Evolutionary conservation across 1,140 invertebrate genomes (phyloP).

Genomic region (Drosophila nebulosa): DNA sequence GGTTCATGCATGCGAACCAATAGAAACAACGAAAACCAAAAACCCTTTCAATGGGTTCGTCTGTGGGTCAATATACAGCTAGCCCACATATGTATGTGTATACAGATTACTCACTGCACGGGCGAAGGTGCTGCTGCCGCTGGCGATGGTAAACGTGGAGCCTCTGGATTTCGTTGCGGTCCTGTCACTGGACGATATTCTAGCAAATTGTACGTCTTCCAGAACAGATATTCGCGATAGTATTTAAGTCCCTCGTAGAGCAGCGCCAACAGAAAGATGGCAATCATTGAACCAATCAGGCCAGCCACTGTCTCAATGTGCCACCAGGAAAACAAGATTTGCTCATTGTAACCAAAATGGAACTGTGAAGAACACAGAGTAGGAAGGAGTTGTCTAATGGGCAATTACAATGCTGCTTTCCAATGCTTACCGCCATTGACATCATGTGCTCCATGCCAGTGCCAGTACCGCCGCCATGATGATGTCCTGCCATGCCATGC

Average conservation of each 20-base stretch:
- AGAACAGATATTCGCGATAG: slow-evolving; percentile 91
- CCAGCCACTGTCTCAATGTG: slow-evolving; percentile 86
- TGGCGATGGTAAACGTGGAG: slow-evolving; percentile 56
- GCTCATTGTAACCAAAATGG: slow-evolving; percentile 88
- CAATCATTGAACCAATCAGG: slow-evolving; percentile 91
- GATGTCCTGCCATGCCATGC: slow-evolving; percentile 37
- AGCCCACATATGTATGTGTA: slow-evolving; percentile 23
- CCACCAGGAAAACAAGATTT: slow-evolving; percentile 91
- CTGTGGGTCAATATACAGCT: no score
- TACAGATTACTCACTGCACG: slow-evolving; percentile 85
- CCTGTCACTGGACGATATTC: slow-evolving; percentile 86
- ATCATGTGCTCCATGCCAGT: slow-evolving; percentile 79
- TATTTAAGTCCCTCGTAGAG: slow-evolving; percentile 96
- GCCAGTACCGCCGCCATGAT: slow-evolving; percentile 52
- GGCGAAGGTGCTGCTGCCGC: slow-evolving; percentile 80
- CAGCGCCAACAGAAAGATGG: slow-evolving; percentile 91
- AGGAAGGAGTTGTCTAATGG: not conserved
- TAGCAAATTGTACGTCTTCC: slow-evolving; percentile 89
- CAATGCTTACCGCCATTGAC: slow-evolving; percentile 69
- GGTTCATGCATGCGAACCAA: slow-evolving; percentile 3
- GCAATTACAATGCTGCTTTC: not conserved
- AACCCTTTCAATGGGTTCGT: not conserved
- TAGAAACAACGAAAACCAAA: not conserved
- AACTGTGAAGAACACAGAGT: slow-evolving; percentile 85
- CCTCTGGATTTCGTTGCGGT: slow-evolving; percentile 85